Conservation (phyloP, 2,113 vertebrate genomes). For the Neodontobutis hainanensis region DNA sequence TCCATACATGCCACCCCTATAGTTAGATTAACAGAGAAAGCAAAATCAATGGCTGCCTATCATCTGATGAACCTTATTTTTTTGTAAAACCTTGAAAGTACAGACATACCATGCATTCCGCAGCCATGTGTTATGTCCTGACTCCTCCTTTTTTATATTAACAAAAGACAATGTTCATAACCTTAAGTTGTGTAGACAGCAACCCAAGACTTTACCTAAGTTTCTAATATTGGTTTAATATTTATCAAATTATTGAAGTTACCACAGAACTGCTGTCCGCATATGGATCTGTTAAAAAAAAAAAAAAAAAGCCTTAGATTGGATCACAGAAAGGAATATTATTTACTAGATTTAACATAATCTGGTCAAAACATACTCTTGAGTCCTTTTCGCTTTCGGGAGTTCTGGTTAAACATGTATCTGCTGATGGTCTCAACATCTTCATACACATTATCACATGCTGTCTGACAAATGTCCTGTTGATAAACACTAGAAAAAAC, state of each 20-base stretch:
- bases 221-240: neutral
- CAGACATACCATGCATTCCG: slow-evolving; percentile 65
- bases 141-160: slow-evolving; percentile 69
- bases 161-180: slow-evolving; percentile 14
- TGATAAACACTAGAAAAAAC: slow-evolving; percentile 39
- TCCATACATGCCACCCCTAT: slow-evolving; percentile 34
- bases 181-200: neutral
- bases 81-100: neutral
- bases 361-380: slow-evolving; percentile 68
- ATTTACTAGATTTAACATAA: neutral
- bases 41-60: slow-evolving; percentile 13
- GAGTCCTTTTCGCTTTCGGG: slow-evolving; percentile 60
- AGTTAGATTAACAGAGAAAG: slow-evolving; percentile 20
- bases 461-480: slow-evolving; percentile 47
- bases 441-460: slow-evolving; percentile 71
- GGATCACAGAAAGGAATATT: neutral
- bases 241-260: slow-evolving; percentile 27
- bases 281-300: slow-evolving; percentile 71
- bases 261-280: slow-evolving; percentile 58
- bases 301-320: neutral
- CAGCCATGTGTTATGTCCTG: slow-evolving; percentile 42
- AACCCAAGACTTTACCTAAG: neutral
- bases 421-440: slow-evolving; percentile 69
- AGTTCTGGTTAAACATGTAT: slow-evolving; percentile 51
- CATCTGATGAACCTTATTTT: slow-evolving; percentile 19